A percentile compares a stretch with the other conserved stretches of the same genome.
Conservation (phyloP, 2,797 vertebrate genomes). For the Rhinella marina region DNA sequence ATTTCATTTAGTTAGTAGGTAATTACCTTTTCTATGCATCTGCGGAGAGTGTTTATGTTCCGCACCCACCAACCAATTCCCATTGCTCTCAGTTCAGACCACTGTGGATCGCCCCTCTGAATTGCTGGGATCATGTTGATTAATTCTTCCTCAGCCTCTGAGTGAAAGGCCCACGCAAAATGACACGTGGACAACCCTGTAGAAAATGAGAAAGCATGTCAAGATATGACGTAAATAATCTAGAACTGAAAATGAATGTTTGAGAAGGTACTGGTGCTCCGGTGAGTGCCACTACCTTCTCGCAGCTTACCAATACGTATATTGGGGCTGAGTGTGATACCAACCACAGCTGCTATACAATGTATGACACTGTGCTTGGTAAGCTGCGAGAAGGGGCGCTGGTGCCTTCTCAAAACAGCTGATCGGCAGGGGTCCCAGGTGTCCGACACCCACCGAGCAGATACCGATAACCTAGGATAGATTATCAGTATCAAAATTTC, state of each 20-base stretch:
- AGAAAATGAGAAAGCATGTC: neutral
- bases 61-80: conserved; percentile 98
- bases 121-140: conserved; percentile 98
- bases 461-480: too few relatives aligned
- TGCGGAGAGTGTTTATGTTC: conserved; percentile 95
- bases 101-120: conserved; percentile 96
- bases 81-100: conserved; percentile 93
- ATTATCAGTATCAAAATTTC: too few relatives aligned
- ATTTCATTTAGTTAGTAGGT: neutral
- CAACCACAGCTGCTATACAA: too few relatives aligned
- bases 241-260: neutral
- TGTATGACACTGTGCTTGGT: too few relatives aligned
- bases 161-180: conserved; percentile 99
- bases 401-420: too few relatives aligned
- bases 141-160: conserved; percentile 95
- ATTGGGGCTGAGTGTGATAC: too few relatives aligned
- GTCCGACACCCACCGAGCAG: too few relatives aligned
- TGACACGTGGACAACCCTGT: conserved; percentile 95
- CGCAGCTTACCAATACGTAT: too few relatives aligned
- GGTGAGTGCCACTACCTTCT: too few relatives aligned
- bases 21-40: conserved; percentile 98
- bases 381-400: too few relatives aligned
- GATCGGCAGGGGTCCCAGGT: too few relatives aligned
- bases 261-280: too few relatives aligned
- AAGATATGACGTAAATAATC: neutral